Conservation (phyloP, 1,140 invertebrate genomes). For the Gonioctena quinquepunctata region DNA sequence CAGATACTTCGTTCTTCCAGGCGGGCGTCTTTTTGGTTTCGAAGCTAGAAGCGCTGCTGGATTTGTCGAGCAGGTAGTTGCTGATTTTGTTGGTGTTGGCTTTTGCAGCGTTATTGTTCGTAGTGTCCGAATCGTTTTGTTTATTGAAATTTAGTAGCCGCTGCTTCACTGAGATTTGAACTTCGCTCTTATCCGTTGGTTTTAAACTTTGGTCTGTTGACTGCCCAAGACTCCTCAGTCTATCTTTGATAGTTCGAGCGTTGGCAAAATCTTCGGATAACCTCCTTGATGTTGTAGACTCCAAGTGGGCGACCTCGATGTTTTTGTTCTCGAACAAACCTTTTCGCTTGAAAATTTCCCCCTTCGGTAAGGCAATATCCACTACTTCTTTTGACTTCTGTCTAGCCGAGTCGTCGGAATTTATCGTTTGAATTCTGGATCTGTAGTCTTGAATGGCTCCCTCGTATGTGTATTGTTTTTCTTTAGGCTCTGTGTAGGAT, state of each 20-base stretch:
- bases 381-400: constrained; percentile 55
- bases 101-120: constrained; percentile 29
- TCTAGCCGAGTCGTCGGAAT: constrained; percentile 45
- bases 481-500: constrained; percentile 40
- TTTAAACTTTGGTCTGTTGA: constrained; percentile 44
- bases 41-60: constrained; percentile 28
- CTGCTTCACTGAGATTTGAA: constrained; percentile 43
- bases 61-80: constrained; percentile 40
- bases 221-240: constrained; percentile 68
- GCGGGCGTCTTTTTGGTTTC: constrained; percentile 27
- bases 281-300: constrained; percentile 54
- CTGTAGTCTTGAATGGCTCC: constrained; percentile 84
- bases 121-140: constrained; percentile 46
- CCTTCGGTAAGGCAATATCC: constrained; percentile 66
- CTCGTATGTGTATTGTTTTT: constrained; percentile 84
- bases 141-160: constrained; percentile 43
- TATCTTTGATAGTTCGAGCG: constrained; percentile 71
- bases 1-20: constrained; percentile 24
- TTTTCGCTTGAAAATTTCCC: constrained; percentile 79
- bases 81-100: constrained; percentile 36
- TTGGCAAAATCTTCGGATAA: constrained; percentile 65
- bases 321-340: constrained; percentile 77
- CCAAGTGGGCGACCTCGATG: constrained; percentile 47
- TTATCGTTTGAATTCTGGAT: constrained; percentile 65
- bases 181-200: constrained; percentile 37